These are phyloP conservation scores for Numenius arquata DNA, from an alignment of 2,113 vertebrate species.

Conservation along the genomic window DNA sequence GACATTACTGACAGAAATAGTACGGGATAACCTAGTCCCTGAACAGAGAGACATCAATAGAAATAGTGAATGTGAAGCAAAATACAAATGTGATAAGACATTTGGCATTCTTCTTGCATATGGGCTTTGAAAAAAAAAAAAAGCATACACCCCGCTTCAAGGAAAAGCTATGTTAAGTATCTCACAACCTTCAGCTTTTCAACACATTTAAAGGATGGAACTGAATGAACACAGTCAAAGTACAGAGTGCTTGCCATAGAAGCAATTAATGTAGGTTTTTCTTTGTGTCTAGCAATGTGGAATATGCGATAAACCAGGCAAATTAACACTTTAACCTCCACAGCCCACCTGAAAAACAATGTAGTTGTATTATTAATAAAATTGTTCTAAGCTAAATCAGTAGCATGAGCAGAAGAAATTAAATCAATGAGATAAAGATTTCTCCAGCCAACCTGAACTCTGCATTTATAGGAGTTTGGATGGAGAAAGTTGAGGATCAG, in stretches of 20 bases:
- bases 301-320: slow-evolving; percentile 7
- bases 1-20: not conserved
- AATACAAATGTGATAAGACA: not conserved
- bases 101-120: not conserved
- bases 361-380: slow-evolving; percentile 52
- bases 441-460: slow-evolving; percentile 28
- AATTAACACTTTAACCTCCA: not conserved
- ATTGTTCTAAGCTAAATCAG: not conserved
- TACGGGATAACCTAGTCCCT: not conserved
- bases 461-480: not conserved
- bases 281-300: not conserved
- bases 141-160: not conserved
- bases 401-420: not conserved
- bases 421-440: slow-evolving; percentile 50
- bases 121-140: not conserved
- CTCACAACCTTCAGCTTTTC: not conserved
- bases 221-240: not conserved
- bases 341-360: not conserved
- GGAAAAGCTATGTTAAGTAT: not conserved
- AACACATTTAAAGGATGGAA: not conserved
- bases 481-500: slow-evolving; percentile 3
- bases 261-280: not conserved
- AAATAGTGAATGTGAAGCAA: not conserved
- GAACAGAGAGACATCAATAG: not conserved
- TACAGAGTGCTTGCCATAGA: not conserved